Evolutionary conservation across 2,797 vertebrate genomes (phyloP).

Genomic region (Karalla daura): DNA sequence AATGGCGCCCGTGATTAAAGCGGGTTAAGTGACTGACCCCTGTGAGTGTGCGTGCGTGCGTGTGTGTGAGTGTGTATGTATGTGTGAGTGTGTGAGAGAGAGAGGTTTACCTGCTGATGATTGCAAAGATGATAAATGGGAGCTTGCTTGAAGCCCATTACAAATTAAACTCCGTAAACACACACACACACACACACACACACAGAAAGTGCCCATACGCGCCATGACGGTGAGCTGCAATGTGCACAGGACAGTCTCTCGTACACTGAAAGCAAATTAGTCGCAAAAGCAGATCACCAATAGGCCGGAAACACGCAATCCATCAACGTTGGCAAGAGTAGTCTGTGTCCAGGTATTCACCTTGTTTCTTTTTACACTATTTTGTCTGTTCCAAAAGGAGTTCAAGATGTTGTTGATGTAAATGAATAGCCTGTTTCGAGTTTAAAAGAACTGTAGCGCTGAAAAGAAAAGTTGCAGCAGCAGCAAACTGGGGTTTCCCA

Average conservation of each 20-base stretch:
- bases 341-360: conserved; percentile 3
- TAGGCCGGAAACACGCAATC: conserved; percentile 28
- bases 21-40: conserved; percentile 73
- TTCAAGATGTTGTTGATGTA: not conserved
- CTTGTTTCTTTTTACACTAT: not conserved
- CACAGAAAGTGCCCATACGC: too few relatives aligned
- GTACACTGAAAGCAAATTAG: conserved; percentile 15
- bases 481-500: not conserved
- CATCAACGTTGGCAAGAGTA: conserved; percentile 15
- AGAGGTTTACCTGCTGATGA: conserved; percentile 25
- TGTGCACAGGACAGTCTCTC: not conserved
- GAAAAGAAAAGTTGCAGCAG: not conserved
- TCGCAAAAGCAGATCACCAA: conserved; percentile 10
- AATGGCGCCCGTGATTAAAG: conserved; percentile 72
- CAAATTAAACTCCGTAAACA: conserved; percentile 22
- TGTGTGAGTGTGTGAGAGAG: conserved; percentile 4
- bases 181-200: not conserved
- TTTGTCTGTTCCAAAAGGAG: not conserved
- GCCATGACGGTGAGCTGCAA: not conserved
- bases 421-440: not conserved
- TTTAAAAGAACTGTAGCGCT: not conserved
- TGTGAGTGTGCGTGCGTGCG: conserved; percentile 27
- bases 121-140: conserved; percentile 54
- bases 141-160: conserved; percentile 9
- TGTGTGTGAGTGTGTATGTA: conserved; percentile 25